Evolutionary conservation across 2,797 vertebrate species (phyloP), one percentile per base, ranked within the genome.

Genomic region (Synaphobranchus kaupii): DNA sequence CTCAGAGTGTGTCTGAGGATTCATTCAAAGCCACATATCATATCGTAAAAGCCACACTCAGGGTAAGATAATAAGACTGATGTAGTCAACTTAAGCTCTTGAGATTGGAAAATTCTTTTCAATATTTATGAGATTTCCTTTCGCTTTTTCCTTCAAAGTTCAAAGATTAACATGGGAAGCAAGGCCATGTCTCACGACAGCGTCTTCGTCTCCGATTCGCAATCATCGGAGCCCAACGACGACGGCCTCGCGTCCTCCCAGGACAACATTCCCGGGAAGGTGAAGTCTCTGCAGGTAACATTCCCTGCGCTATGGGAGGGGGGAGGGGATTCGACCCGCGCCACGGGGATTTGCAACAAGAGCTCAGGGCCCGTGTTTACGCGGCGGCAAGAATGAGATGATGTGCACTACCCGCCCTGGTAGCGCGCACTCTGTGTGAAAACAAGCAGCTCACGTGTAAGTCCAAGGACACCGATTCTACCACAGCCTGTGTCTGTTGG

Each of bases 161-260:
- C 94, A 89, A 97, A 96, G 93, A 91, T 96, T 85, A 95, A 88
- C 90, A 93, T 98, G 95, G 96, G 96, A 60, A 95, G 85, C 93
- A 98, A 98, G 94, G 96, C 97, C 86, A 86, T 98, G 92, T 98
- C 98, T 34, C 97, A 98, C 66, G 98, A 99, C 91, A 98, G 97
- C 0, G 93, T 98, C 88, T 98, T 99, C 89, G 94, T 96, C 85
- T 95, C 94, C 9, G 96, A 97, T 56, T 93, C 91, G 0, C 90
- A 93, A 17, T 91, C 90, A 31, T 91, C 92, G 25, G 97, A 97
- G 88, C 93, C 89, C 34, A 92, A 93, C 20, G 66, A 93, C 20
- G 66, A 95, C 84, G 92, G 88, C 89, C 90, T 96, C 0, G 85
- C 86, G 1, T 90, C 95, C 0, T 96, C 96, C 82, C 95, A 96